A percentile compares a stretch with the other conserved stretches of the same genome.
These are phyloP conservation scores for Griposia aprilina DNA, from an alignment of 2,888 invertebrate genomes.

Conservation along the genomic window DNA sequence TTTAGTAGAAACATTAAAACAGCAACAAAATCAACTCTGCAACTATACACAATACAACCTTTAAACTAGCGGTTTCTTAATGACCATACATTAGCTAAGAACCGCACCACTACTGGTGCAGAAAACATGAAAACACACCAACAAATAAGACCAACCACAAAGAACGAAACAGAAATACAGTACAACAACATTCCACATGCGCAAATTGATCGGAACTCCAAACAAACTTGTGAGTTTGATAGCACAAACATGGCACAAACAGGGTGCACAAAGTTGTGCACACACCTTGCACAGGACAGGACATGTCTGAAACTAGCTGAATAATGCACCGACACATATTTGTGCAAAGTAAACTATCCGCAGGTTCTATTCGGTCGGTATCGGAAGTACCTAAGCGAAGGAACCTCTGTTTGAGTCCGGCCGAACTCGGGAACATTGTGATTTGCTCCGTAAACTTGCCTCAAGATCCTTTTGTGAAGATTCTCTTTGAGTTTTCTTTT, in stretches of 20 bases:
- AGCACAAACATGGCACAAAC: constrained; percentile 52
- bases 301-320: constrained; percentile 52
- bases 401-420: constrained; percentile 48
- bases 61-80: background rate
- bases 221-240: constrained; percentile 59
- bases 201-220: constrained; percentile 59
- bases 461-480: constrained; percentile 13
- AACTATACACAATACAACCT: background rate
- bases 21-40: background rate
- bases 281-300: constrained; percentile 46
- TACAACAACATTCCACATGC: constrained; percentile 29
- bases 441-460: constrained; percentile 13
- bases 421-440: constrained; percentile 11
- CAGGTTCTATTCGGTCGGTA: constrained; percentile 41
- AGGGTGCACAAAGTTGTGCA: constrained; percentile 58
- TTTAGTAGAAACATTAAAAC: background rate
- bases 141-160: constrained; percentile 39
- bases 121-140: constrained; percentile 17
- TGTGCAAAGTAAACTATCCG: constrained; percentile 58
- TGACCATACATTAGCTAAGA: background rate
- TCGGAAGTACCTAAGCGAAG: constrained; percentile 26
- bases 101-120: background rate
- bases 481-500: constrained; percentile 18
- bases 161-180: constrained; percentile 16
- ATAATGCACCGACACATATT: constrained; percentile 66